Conservation (phyloP, 2,113 vertebrate species). For the Himantopus leucocephalus region DNA sequence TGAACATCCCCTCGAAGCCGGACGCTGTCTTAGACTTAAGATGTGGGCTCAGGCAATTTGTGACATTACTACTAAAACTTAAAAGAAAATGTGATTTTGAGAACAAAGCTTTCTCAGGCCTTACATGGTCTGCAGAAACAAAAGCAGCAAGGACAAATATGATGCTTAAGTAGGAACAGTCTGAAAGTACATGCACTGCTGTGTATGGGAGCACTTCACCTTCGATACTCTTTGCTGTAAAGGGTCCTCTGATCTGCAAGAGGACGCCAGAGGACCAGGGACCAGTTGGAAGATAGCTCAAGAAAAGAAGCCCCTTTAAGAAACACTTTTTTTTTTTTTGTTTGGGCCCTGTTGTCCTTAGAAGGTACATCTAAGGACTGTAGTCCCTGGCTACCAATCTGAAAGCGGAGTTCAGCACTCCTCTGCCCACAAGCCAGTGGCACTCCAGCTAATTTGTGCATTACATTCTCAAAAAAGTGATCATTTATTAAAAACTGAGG, state of each 20-base stretch:
- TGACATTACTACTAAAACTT: not conserved
- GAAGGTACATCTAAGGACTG: not conserved
- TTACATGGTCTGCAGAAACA: conserved; percentile 39
- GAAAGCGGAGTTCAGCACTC: not conserved
- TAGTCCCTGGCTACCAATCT: not conserved
- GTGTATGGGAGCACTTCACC: not conserved
- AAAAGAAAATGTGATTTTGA: conserved; percentile 20
- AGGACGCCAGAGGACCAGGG: not conserved
- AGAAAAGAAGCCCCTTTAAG: not conserved
- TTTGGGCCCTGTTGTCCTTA: not conserved
- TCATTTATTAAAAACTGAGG: not conserved
- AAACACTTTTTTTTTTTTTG: not conserved
- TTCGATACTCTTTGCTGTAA: not conserved
- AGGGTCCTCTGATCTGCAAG: not conserved
- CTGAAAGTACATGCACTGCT: not conserved
- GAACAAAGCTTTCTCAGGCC: conserved; percentile 19
- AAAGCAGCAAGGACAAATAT: conserved; percentile 22
- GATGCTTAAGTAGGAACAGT: not conserved
- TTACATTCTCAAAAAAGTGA: not conserved
- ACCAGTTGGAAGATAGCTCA: not conserved
- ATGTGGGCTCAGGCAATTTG: conserved; percentile 26
- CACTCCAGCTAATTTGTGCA: not conserved
- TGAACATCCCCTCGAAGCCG: not conserved
- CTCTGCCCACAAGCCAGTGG: not conserved
- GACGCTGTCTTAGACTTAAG: not conserved